Evolutionary conservation across 2,113 vertebrate species (phyloP).

Genomic region (Osmerus eperlanus): DNA sequence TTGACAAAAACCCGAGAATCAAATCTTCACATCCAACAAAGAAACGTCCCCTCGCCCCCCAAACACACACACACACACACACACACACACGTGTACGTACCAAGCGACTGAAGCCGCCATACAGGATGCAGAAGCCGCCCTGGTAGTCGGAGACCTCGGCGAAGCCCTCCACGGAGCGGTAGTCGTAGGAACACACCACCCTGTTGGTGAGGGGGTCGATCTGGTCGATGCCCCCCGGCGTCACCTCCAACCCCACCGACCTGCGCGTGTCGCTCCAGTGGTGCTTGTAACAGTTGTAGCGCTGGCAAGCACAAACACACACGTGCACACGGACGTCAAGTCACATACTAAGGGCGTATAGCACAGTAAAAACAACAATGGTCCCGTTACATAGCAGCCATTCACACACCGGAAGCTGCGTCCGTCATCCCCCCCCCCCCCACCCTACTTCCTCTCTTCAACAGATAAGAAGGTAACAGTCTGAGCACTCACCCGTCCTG

Average conservation of each 20-base stretch:
- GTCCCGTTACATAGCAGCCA: background rate
- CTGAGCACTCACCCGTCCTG: conserved; percentile 85
- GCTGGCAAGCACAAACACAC: conserved; percentile 64
- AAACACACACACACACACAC: background rate
- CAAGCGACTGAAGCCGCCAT: conserved; percentile 94
- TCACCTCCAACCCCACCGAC: conserved; percentile 90
- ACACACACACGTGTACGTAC: conserved; percentile 66
- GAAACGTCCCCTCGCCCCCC: background rate
- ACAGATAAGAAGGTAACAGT: background rate
- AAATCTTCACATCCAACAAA: background rate
- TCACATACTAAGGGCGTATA: background rate
- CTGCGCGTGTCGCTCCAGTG: conserved; percentile 93
- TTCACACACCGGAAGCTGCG: too few relatives aligned
- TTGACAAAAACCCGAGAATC: background rate
- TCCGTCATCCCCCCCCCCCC: too few relatives aligned
- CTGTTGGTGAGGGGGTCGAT: conserved; percentile 90
- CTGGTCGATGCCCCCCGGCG: conserved; percentile 95
- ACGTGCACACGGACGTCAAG: background rate
- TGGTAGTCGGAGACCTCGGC: conserved; percentile 90
- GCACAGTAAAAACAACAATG: background rate
- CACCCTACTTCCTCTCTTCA: background rate
- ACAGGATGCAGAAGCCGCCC: conserved; percentile 94
- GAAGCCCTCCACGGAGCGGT: conserved; percentile 97
- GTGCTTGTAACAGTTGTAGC: conserved; percentile 97
- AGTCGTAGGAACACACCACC: conserved; percentile 96